These are phyloP conservation scores for Zootoca vivipara DNA, from an alignment of 2,113 vertebrate species.

Conservation along the genomic window DNA sequence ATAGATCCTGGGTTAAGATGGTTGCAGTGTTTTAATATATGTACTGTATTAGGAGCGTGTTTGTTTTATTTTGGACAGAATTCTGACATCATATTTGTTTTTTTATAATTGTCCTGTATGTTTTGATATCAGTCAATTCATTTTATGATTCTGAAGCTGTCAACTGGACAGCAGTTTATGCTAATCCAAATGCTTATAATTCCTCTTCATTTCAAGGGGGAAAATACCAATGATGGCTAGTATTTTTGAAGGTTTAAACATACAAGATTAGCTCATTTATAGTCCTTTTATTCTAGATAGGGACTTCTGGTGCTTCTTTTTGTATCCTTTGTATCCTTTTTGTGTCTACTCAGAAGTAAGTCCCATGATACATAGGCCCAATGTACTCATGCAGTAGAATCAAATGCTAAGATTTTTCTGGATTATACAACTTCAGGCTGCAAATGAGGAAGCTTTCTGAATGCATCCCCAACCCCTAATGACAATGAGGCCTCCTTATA, in stretches of 20 bases:
- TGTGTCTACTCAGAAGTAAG: background rate
- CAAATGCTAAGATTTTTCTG: background rate
- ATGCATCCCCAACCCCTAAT: background rate
- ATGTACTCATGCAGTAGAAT: background rate
- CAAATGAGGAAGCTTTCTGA: background rate
- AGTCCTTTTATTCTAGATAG: background rate
- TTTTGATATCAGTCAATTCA: background rate
- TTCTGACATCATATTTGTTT: rapidly evolving
- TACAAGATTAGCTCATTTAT: background rate
- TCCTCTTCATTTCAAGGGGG: background rate
- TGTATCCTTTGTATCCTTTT: background rate
- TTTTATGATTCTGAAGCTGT: slow-evolving; percentile 14
- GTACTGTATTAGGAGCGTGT: background rate
- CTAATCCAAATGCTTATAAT: background rate
- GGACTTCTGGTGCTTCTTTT: background rate
- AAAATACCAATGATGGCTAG: background rate
- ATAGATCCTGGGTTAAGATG: slow-evolving; percentile 33
- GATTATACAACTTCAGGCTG: background rate
- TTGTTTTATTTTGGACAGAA: background rate
- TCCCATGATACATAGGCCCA: no score
- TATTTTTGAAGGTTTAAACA: slow-evolving; percentile 9
- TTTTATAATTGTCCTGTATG: slow-evolving; percentile 8
- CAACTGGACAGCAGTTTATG: background rate
- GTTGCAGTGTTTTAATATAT: slow-evolving; percentile 23
- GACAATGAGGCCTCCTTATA: no score